A percentile compares a stretch with the other conserved stretches of the same genome.
Evolutionary conservation across 1,140 invertebrate species (phyloP).

Genomic region (Brachionus rotundiformis): DNA sequence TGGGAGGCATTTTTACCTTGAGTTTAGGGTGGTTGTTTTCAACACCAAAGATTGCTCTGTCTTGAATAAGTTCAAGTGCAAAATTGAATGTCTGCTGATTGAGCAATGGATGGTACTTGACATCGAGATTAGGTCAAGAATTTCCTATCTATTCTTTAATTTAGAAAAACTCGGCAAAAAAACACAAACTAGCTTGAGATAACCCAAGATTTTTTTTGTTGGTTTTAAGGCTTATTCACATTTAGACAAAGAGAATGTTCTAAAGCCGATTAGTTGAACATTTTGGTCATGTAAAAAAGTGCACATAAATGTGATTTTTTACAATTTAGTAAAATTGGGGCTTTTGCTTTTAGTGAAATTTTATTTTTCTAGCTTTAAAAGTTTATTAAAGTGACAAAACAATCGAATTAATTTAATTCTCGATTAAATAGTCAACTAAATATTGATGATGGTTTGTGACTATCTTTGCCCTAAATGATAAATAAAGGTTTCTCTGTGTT

Average conservation of each 20-base stretch:
- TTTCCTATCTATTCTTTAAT: background rate
- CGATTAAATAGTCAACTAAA: constrained; percentile 6
- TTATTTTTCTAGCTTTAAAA: constrained; percentile 6
- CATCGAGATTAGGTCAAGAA: background rate
- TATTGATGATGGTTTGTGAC: background rate
- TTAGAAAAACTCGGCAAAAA: background rate
- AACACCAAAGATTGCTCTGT: background rate
- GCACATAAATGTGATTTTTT: constrained; percentile 4
- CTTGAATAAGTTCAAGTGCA: background rate
- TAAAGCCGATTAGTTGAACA: background rate
- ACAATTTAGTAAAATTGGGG: constrained; percentile 2
- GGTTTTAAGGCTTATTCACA: background rate
- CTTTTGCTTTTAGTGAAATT: background rate
- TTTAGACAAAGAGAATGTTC: background rate
- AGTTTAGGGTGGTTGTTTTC: background rate
- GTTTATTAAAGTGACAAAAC: constrained; percentile 5
- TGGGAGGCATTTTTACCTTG: background rate
- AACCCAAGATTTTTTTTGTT: background rate
- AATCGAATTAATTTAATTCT: constrained; percentile 28
- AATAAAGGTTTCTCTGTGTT: constrained; percentile 3
- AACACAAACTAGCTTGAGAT: background rate
- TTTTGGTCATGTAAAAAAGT: constrained; percentile 1
- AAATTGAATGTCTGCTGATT: background rate
- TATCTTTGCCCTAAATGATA: constrained; percentile 9
- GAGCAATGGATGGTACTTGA: background rate